These are phyloP conservation scores for Maniola jurtina DNA, from an alignment of 1,140 invertebrate species.

Conservation along the genomic window DNA sequence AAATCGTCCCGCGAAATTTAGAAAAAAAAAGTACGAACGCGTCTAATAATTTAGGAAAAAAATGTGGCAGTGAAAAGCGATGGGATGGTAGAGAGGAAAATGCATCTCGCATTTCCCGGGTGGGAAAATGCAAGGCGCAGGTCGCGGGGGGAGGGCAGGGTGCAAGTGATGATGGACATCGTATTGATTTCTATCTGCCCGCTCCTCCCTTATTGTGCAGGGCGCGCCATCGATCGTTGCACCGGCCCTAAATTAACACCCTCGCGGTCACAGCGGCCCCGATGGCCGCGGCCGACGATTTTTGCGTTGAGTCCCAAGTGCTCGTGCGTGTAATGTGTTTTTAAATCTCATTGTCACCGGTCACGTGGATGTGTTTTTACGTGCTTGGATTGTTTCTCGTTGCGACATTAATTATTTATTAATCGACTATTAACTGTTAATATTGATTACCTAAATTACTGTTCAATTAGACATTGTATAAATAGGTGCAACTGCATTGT, in stretches of 20 bases:
- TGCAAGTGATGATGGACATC: constrained; percentile 75
- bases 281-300: constrained; percentile 35
- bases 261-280: constrained; percentile 40
- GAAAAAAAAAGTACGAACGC: constrained; percentile 1
- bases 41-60: constrained; percentile 21
- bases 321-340: constrained; percentile 51
- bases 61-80: constrained; percentile 46
- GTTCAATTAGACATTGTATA: constrained; percentile 37
- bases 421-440: constrained; percentile 43
- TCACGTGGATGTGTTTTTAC: constrained; percentile 46
- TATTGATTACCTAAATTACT: constrained; percentile 44
- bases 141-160: constrained; percentile 56
- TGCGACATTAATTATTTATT: constrained; percentile 49
- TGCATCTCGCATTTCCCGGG: constrained; percentile 75
- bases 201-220: constrained; percentile 75
- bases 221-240: constrained; percentile 75
- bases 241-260: constrained; percentile 64
- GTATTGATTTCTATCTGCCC: constrained; percentile 79
- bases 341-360: constrained; percentile 46
- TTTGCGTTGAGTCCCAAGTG: constrained; percentile 41
- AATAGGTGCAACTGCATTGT: constrained; percentile 30
- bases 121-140: constrained; percentile 56
- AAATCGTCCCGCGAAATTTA: constrained; percentile 29
- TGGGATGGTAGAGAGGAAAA: constrained; percentile 56
- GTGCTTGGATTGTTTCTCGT: constrained; percentile 34